Percentiles rank a stretch among this genome's conserved stretches.
Evolutionary conservation across 2,888 invertebrate genomes (phyloP).

Genomic region (Theodoxus fluviatilis): DNA sequence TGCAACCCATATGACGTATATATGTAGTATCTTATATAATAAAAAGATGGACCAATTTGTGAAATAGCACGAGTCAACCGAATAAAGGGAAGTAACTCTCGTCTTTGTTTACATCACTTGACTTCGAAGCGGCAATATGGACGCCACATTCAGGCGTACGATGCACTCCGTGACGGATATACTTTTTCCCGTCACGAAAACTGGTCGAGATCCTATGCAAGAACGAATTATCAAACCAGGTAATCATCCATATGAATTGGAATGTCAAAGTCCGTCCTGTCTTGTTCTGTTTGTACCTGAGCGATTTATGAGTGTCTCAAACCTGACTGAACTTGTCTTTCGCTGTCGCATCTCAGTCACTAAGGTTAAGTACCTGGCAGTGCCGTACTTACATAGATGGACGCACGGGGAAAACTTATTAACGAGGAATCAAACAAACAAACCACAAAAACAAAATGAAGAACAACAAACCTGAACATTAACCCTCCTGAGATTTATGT

Average conservation of each 20-base stretch:
- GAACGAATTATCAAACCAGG: constrained; percentile 54
- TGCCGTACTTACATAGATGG: no score
- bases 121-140: constrained; percentile 36
- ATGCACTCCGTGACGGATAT: constrained; percentile 59
- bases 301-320: constrained; percentile 1
- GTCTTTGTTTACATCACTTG: constrained; percentile 32
- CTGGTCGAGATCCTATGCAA: constrained; percentile 48
- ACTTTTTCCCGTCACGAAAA: constrained; percentile 56
- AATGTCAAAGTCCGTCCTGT: background rate
- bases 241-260: constrained; percentile 22
- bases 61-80: no score
- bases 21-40: no score
- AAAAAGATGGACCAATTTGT: no score
- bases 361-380: background rate
- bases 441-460: no score
- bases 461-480: no score
- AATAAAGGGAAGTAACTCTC: background rate
- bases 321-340: background rate
- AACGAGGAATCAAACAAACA: no score
- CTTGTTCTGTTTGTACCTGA: background rate
- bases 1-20: no score
- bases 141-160: constrained; percentile 53
- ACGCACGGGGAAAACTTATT: no score
- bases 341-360: background rate
- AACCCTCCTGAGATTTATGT: no score